Conservation (phyloP, 1,140 invertebrate genomes). For the Atta colombica region DNA sequence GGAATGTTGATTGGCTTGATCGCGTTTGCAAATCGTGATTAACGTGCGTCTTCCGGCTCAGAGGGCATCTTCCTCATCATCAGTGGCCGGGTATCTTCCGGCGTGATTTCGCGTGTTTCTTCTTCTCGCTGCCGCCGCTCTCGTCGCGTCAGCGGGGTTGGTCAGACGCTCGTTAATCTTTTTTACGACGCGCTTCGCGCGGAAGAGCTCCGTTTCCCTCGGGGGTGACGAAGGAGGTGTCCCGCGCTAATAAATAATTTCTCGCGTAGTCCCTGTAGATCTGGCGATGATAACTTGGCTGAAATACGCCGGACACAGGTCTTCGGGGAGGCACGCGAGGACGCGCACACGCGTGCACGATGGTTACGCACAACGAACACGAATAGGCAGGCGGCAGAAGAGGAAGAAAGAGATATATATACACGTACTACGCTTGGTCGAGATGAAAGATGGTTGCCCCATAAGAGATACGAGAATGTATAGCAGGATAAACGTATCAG, state of each 20-base stretch:
- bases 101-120: conserved; percentile 65
- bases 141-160: conserved; percentile 69
- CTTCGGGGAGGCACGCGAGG: conserved; percentile 72
- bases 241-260: conserved; percentile 87
- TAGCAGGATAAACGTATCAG: conserved; percentile 41
- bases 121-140: conserved; percentile 22
- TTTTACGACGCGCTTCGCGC: conserved; percentile 83
- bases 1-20: conserved; percentile 59
- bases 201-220: conserved; percentile 76
- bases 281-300: conserved; percentile 86
- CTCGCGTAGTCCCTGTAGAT: conserved; percentile 86
- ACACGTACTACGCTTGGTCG: neutral
- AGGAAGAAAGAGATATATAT: conserved; percentile 27
- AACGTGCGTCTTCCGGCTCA: conserved; percentile 48
- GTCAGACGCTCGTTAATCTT: conserved; percentile 85
- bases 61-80: conserved; percentile 35
- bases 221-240: conserved; percentile 84
- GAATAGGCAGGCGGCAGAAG: conserved; percentile 28
- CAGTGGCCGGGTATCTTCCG: conserved; percentile 54
- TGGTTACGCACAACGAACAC: conserved; percentile 43
- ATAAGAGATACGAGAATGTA: conserved; percentile 49
- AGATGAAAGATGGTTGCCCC: conserved; percentile 54
- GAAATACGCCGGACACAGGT: conserved; percentile 82
- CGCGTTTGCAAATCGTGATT: conserved; percentile 64
- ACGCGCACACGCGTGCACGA: conserved; percentile 45